Conservation (phyloP, 2,888 invertebrate species). For the Pristionchus fissidentatus region DNA sequence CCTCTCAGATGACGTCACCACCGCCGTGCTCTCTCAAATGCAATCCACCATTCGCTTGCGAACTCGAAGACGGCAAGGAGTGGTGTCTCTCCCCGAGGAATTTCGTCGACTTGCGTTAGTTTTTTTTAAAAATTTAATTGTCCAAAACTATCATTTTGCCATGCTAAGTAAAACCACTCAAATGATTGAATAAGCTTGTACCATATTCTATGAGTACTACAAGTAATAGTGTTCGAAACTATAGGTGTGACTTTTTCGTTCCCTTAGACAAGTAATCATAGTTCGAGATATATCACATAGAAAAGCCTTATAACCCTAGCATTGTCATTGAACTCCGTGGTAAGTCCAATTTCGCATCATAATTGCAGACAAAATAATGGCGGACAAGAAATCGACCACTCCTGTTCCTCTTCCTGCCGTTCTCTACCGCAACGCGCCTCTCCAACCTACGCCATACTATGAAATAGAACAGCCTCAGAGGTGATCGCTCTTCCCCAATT, state of each 20-base stretch:
- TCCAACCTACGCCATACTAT: conserved; percentile 2
- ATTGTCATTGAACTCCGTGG: not conserved
- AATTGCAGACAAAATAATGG: conserved; percentile 12
- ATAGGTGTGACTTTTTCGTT: too few relatives aligned
- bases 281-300: too few relatives aligned
- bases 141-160: too few relatives aligned
- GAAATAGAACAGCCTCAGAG: not conserved
- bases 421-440: not conserved
- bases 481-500: not conserved
- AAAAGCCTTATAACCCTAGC: too few relatives aligned
- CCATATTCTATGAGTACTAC: too few relatives aligned
- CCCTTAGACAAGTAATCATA: too few relatives aligned
- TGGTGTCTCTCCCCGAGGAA: conserved; percentile 21
- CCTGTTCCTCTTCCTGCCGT: conserved; percentile 8
- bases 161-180: too few relatives aligned
- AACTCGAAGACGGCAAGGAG: not conserved
- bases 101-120: conserved; percentile 18
- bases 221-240: too few relatives aligned
- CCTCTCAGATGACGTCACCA: conserved; percentile 24
- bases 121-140: not conserved
- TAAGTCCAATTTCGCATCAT: not conserved
- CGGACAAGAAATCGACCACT: not conserved
- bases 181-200: too few relatives aligned
- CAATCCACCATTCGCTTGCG: conserved; percentile 16
- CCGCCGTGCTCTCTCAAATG: conserved; percentile 29